These are phyloP conservation scores for Myotis daubentonii DNA, from an alignment of 2,797 vertebrate genomes.

Conservation along the genomic window DNA sequence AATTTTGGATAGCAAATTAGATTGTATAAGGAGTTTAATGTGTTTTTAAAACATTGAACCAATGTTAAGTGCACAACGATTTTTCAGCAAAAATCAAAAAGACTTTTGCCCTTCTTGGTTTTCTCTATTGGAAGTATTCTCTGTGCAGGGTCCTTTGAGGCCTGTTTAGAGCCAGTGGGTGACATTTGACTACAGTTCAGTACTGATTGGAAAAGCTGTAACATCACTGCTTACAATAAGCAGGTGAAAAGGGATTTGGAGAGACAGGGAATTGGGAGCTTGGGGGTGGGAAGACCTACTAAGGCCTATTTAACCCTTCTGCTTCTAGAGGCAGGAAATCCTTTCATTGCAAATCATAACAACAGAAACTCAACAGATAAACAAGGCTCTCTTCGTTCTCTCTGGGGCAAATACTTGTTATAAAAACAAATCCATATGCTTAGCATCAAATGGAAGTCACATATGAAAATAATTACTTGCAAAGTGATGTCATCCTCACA, in stretches of 20 bases:
- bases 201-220: constrained; percentile 43
- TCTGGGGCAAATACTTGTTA: constrained; percentile 33
- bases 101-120: not conserved
- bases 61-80: constrained; percentile 30
- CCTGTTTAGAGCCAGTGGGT: not conserved
- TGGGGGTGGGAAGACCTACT: not conserved
- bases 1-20: constrained; percentile 19
- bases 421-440: constrained; percentile 50
- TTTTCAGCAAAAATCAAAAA: constrained; percentile 52
- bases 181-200: not conserved
- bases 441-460: constrained; percentile 53
- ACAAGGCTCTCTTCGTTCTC: constrained; percentile 21
- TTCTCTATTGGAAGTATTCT: constrained; percentile 35
- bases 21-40: not conserved
- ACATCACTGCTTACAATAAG: constrained; percentile 27
- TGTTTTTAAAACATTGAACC: constrained; percentile 42
- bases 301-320: constrained; percentile 46
- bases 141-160: constrained; percentile 14
- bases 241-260: constrained; percentile 39
- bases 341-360: constrained; percentile 11
- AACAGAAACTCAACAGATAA: constrained; percentile 54
- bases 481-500: constrained; percentile 60
- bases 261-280: not conserved
- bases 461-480: constrained; percentile 59
- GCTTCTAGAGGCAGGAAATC: constrained; percentile 41